A percentile compares a stretch with the other conserved stretches of the same genome.
These are phyloP conservation scores for Ephydatia muelleri DNA, from an alignment of 37 sponge, comb jelly and placozoan genomes.

Conservation along the genomic window DNA sequence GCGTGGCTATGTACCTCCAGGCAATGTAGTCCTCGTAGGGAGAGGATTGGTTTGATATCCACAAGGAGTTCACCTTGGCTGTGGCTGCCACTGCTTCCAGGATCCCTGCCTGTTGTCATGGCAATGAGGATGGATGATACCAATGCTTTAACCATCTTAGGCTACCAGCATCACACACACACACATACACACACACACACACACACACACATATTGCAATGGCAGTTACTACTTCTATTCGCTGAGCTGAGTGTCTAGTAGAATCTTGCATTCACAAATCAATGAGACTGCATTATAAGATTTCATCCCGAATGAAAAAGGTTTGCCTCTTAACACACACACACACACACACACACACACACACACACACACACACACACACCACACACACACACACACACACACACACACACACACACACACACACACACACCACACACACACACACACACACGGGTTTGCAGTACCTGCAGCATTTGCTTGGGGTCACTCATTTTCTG, in stretches of 20 bases:
- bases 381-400: not conserved
- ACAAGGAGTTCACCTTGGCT: not conserved
- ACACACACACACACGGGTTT: not conserved
- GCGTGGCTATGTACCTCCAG: slow-evolving; percentile 37
- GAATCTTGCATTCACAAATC: too few species aligned
- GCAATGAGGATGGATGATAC: too few species aligned
- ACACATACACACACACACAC: not conserved
- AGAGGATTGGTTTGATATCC: not conserved
- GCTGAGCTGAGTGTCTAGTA: too few species aligned
- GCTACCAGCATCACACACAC: not conserved
- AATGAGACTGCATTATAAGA: too few species aligned
- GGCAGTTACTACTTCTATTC: too few species aligned
- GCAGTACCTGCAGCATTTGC: slow-evolving; percentile 13
- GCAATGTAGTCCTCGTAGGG: not conserved
- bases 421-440: not conserved
- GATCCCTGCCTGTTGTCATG: slow-evolving; percentile 10
- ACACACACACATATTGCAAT: not conserved
- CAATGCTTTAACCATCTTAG: too few species aligned
- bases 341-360: not conserved
- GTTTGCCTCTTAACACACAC: too few species aligned
- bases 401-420: not conserved
- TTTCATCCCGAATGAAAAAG: too few species aligned
- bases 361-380: not conserved
- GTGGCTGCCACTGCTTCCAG: slow-evolving; percentile 31
- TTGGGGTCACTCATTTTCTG: not conserved